A percentile compares a stretch with the other conserved stretches of the same genome.
Conservation (phyloP, 2,113 vertebrate genomes). For the Anhinga rufa region DNA sequence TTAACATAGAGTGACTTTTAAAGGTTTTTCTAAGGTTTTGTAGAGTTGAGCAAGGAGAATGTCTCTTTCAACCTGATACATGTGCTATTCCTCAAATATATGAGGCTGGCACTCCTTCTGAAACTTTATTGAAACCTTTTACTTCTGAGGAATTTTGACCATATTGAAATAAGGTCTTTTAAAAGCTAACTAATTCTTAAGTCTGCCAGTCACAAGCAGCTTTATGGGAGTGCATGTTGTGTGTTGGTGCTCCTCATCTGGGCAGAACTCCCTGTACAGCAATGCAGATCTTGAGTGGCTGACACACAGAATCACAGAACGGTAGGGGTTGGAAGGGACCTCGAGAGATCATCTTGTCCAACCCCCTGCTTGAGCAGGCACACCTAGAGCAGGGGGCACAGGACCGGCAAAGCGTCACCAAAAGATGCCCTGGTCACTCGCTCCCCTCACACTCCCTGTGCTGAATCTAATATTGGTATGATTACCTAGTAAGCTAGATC, state of each 20-base stretch:
- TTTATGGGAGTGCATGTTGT: background rate
- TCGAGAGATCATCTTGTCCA: no score
- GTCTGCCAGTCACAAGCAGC: background rate
- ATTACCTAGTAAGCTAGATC: background rate
- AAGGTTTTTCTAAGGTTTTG: background rate
- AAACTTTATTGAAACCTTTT: background rate
- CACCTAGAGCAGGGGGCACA: no score
- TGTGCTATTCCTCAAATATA: background rate
- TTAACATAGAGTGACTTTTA: background rate
- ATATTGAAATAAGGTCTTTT: background rate
- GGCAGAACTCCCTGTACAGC: background rate
- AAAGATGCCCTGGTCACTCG: background rate
- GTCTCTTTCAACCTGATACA: background rate
- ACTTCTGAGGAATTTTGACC: background rate
- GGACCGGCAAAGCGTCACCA: background rate
- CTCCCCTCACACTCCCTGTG: background rate
- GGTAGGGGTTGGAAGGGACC: no score
- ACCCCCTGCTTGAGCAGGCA: no score
- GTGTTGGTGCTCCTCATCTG: background rate
- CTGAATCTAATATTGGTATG: background rate
- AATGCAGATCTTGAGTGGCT: accelerated
- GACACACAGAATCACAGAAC: background rate
- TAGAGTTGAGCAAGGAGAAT: background rate
- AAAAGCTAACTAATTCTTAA: background rate
- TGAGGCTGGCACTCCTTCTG: background rate